These are phyloP conservation scores for Cyprinodon variegatus DNA, from an alignment of 2,113 vertebrate species.

Conservation along the genomic window DNA sequence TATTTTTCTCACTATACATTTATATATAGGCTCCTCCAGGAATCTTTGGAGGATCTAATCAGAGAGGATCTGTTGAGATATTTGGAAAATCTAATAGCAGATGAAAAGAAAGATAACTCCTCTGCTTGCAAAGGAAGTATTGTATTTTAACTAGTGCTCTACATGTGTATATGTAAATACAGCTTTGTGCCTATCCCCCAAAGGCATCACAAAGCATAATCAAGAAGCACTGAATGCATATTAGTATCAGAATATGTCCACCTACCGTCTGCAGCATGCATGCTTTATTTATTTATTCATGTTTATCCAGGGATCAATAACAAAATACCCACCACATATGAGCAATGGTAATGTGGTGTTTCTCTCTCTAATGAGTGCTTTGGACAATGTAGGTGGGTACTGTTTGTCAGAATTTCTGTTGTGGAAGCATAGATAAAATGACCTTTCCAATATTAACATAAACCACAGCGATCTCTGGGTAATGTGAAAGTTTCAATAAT, in stretches of 20 bases:
- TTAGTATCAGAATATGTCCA: not conserved
- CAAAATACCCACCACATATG: not conserved
- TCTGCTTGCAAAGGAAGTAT: not conserved
- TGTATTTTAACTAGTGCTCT: slow-evolving; percentile 22
- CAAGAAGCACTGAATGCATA: slow-evolving; percentile 4
- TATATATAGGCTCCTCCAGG: not conserved
- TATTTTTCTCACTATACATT: too few relatives aligned
- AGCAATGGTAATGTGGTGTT: not conserved
- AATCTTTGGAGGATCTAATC: not conserved
- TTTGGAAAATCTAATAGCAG: not conserved
- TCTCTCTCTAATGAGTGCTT: slow-evolving; percentile 10
- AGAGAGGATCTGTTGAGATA: not conserved
- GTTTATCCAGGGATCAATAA: slow-evolving; percentile 9
- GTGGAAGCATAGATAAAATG: not conserved
- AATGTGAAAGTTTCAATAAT: not conserved
- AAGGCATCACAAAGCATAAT: slow-evolving; percentile 5
- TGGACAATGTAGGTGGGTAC: not conserved
- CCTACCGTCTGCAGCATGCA: slow-evolving; percentile 6
- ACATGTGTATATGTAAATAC: slow-evolving; percentile 18
- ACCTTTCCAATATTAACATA: not conserved
- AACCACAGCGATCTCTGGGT: not conserved
- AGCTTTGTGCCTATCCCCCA: not conserved
- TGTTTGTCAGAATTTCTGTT: not conserved
- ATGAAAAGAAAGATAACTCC: not conserved
- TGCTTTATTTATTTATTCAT: slow-evolving; percentile 10